Base-by-base conservation (phyloP, 2,797 vertebrate genomes). In the Scolopax rusticola region DNA sequence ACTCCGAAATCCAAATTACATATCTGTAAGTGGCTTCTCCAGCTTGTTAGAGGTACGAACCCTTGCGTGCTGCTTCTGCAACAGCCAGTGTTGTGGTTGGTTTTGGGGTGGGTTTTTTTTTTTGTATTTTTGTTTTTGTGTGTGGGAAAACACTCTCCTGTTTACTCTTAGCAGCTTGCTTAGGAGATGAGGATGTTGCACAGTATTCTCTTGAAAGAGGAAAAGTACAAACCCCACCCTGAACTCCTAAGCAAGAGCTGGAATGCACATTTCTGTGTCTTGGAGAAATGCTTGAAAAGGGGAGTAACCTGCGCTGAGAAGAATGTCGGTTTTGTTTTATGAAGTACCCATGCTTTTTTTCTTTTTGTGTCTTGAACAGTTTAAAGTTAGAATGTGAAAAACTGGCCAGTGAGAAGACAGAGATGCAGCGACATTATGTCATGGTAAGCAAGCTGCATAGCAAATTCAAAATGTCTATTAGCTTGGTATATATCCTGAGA, bases 401-500 rank as follows among this genome's bases (percentile, higher is more conserved):
- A 96, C 98, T 99, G 92, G 99, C 99, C 97, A 99, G 99, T 95
- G 99, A 99, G 98, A 99, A 99, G 98, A 99, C 99, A 1, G 99
- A 99, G 98, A 99, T 99, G 99, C 99, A 99, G 97, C 98, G 99
- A 95, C 99, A 99, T 98, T 99, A 99, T 98, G 99, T 99, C 95
- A 99, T 99, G 99, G 99, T 99, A 98, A 99, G 99, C 97, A 92
- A 95, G 93, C 95, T 84, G 93, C 95, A 57, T 94, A 93, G 83
- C 87, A 78, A 95, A 96, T 97, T 97, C 92, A 92, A 90, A 97
- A 97, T 96, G 76, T 92, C 59, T 96, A 33, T 96, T 97, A 95
- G 86, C 87, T 91, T 95, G 71, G 81, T 94, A 74, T 93, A 75
- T 75, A 33, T 33, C 33, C 33, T 51, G 92, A 86, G 69, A 88